A percentile compares a stretch with the other conserved stretches of the same genome.
phyloP scores from a whole-genome alignment of 2,888 invertebrate species.

The Gryllus longicercus region DNA sequence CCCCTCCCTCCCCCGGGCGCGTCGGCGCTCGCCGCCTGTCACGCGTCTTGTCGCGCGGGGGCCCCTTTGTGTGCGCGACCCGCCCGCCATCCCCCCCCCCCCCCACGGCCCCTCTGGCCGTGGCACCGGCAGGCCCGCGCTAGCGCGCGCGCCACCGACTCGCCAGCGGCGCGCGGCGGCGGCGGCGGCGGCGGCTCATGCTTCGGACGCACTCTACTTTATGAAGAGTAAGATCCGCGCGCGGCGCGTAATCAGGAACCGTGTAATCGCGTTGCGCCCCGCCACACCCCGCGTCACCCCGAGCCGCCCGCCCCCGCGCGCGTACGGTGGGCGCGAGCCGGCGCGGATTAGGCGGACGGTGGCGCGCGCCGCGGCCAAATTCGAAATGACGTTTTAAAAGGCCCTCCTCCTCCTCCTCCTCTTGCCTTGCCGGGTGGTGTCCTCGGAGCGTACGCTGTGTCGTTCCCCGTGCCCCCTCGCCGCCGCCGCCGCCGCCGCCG shows the following conservation, averaged over 20 bases:
- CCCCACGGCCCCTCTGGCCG: not conserved
- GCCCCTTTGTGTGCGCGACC: no score
- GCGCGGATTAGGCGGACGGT: conserved; percentile 31
- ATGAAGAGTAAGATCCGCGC: conserved; percentile 28
- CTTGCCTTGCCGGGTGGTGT: not conserved
- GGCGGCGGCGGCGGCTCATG: not conserved
- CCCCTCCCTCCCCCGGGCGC: conserved; percentile 25
- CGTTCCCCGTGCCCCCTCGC: not conserved
- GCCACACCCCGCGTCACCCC: conserved; percentile 30
- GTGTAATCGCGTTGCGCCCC: conserved; percentile 30
- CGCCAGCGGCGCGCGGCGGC: not conserved
- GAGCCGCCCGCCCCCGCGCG: conserved; percentile 39
- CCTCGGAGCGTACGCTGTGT: no score
- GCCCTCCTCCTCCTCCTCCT: not conserved
- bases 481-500: not conserved
- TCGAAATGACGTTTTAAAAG: conserved; percentile 38
- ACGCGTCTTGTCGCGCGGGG: no score
- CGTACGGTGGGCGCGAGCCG: conserved; percentile 47
- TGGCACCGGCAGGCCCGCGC: not conserved
- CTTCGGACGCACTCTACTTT: conserved; percentile 30
- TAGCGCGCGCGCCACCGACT: not conserved
- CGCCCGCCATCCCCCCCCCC: no score
- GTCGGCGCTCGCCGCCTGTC: not conserved
- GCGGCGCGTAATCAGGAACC: conserved; percentile 21
- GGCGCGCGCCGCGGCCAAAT: conserved; percentile 32